Conservation (phyloP, 2,797 vertebrate species). For the Micromesistius poutassou region DNA sequence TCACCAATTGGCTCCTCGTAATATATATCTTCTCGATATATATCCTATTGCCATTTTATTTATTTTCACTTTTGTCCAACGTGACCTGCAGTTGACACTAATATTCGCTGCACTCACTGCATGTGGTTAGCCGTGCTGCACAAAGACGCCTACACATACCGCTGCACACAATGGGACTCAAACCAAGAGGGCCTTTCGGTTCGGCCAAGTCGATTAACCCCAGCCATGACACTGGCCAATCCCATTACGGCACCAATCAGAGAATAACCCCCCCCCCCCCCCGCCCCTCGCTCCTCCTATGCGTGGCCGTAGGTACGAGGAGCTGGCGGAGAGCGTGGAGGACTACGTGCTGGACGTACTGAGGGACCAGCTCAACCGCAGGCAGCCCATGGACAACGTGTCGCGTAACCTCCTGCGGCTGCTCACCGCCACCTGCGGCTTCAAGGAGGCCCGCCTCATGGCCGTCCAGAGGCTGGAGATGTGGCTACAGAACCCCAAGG, state of each 20-base stretch:
- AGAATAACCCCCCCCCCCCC: background rate
- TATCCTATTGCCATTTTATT: too few species aligned
- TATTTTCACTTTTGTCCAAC: too few species aligned
- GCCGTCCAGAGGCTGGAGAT: conserved; percentile 94
- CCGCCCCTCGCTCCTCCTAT: background rate
- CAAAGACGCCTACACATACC: too few species aligned
- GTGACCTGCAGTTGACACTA: too few species aligned
- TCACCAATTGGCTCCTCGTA: too few species aligned
- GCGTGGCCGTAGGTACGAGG: conserved; percentile 81
- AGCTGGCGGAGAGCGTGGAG: conserved; percentile 92
- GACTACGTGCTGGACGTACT: conserved; percentile 95
- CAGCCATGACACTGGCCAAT: too few species aligned
- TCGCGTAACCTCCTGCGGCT: conserved; percentile 93
- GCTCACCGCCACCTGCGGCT: conserved; percentile 91
- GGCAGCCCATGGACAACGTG: conserved; percentile 96
- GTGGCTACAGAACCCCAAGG: conserved; percentile 99
- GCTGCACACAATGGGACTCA: too few species aligned
- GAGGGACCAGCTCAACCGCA: conserved; percentile 90
- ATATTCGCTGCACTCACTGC: too few species aligned
- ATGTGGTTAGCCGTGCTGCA: too few species aligned
- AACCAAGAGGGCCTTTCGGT: too few species aligned
- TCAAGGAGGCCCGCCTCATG: conserved; percentile 93
- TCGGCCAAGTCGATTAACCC: too few species aligned
- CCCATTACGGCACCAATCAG: background rate
- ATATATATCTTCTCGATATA: too few species aligned